These are phyloP conservation scores for Asbolus verrucosus DNA, from an alignment of 1,140 invertebrate genomes.

Conservation along the genomic window DNA sequence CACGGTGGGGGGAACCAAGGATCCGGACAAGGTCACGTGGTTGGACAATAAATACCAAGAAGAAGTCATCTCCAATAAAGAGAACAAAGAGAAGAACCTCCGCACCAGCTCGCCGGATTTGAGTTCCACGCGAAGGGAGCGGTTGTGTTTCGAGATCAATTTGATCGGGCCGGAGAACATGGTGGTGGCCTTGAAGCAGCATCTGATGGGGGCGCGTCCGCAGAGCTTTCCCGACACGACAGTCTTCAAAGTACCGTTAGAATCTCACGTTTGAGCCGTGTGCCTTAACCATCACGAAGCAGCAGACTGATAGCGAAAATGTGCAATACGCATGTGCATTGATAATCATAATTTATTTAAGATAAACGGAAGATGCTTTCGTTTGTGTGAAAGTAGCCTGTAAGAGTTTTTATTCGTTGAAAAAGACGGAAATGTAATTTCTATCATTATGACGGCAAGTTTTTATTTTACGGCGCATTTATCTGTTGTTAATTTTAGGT, in stretches of 20 bases:
- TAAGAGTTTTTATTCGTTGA: slow-evolving; percentile 35
- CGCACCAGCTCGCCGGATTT: slow-evolving; percentile 75
- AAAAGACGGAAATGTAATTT: slow-evolving; percentile 58
- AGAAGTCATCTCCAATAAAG: slow-evolving; percentile 67
- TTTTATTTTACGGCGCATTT: slow-evolving; percentile 56
- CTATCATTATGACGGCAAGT: slow-evolving; percentile 39
- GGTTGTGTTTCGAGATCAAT: slow-evolving; percentile 70
- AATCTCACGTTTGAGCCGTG: slow-evolving; percentile 69
- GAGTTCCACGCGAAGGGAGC: slow-evolving; percentile 66
- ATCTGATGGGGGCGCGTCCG: slow-evolving; percentile 68
- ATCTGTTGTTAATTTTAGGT: slow-evolving; percentile 54
- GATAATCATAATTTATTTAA: slow-evolving; percentile 44
- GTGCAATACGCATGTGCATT: slow-evolving; percentile 55
- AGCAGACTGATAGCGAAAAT: slow-evolving; percentile 34
- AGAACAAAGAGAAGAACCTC: slow-evolving; percentile 67
- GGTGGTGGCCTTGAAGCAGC: slow-evolving; percentile 66
- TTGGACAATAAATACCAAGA: slow-evolving; percentile 69
- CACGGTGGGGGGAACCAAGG: slow-evolving; percentile 91
- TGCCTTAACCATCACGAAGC: slow-evolving; percentile 48
- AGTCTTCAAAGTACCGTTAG: slow-evolving; percentile 71
- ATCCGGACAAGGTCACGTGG: slow-evolving; percentile 79
- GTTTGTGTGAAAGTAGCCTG: slow-evolving; percentile 35
- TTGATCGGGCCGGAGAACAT: slow-evolving; percentile 69
- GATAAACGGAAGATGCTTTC: slow-evolving; percentile 44
- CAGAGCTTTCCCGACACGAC: slow-evolving; percentile 70